Evolutionary conservation across 2,797 vertebrate genomes (phyloP), one percentile per base, ranked within the genome.

Genomic region (Liasis olivaceus): DNA sequence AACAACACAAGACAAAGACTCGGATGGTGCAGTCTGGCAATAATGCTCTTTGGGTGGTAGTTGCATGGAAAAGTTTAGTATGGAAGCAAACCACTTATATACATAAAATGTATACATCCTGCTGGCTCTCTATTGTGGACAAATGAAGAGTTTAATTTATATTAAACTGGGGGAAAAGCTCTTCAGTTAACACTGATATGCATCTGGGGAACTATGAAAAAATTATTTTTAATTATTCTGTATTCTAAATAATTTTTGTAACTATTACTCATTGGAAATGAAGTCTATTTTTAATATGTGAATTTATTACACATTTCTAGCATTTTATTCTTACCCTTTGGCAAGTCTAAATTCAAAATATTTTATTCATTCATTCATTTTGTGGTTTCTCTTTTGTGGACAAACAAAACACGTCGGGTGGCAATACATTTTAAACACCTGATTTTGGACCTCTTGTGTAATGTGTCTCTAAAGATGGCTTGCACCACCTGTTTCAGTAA

Each of bases 401-500:
- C 2, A 14, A 59, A 36, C 12, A 26, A 59, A 28, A 3, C 26
- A 89, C 36, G 47, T 31, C 28, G 47, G 36, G 17, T 51, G 26
- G 2, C 13, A 36, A 56, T n/a, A 85, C 11, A 77, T 28, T 59
- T 69, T 47, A 60, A 88, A 81, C 64, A 1, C 47, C n/a, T 87
- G 62, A 28, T 8, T 56, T 87, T 72, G 54, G 58, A 47, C 12
- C 62, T 89, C 47, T 81, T 91, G 13, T 36, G n/a, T 92, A 63
- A 89, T 56, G 14, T 26, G 93, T 88, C 94, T 66, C 92, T 89
- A 96, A 93, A 89, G 85, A 89, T 90, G 94, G 90, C 93, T 94
- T 94, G 14, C 51, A 91, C 24, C 94, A 90, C 64, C 88, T 51
- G 85, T 94, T 95, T 86, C 31, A 93, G 96, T 94, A 96, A 97